Evolutionary conservation across 2,797 vertebrate species (phyloP).

Genomic region (Phoebastria nigripes): DNA sequence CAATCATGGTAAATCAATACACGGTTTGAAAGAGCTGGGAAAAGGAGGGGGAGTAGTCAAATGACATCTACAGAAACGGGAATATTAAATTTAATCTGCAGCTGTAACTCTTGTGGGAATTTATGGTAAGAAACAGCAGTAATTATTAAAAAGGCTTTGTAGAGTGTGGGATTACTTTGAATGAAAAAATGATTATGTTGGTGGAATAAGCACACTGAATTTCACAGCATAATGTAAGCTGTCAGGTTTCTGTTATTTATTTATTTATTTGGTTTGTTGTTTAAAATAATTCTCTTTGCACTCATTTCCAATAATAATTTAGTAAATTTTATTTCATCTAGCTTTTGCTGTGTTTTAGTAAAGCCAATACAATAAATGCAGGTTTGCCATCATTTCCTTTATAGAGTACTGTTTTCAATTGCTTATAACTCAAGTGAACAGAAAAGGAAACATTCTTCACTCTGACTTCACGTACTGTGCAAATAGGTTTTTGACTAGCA

Average conservation of each 20-base stretch:
- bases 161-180: not conserved
- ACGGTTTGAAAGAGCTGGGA: not conserved
- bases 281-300: not conserved
- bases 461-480: not conserved
- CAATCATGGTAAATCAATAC: not conserved
- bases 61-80: not conserved
- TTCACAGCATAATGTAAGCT: not conserved
- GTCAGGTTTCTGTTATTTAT: not conserved
- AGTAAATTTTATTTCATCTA: not conserved
- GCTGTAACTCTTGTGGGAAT: not conserved
- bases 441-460: not conserved
- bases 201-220: not conserved
- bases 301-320: not conserved
- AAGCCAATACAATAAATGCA: not conserved
- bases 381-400: not conserved
- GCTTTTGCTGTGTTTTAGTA: not conserved
- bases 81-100: constrained; percentile 10
- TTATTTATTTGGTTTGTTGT: not conserved
- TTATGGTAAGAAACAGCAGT: not conserved
- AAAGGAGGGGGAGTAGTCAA: not conserved
- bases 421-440: not conserved
- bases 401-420: not conserved
- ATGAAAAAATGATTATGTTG: constrained; percentile 6
- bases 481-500: not conserved
- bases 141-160: constrained; percentile 45